These are phyloP conservation scores for Puntigrus tetrazona DNA, from an alignment of 2,113 vertebrate species.

Conservation along the genomic window DNA sequence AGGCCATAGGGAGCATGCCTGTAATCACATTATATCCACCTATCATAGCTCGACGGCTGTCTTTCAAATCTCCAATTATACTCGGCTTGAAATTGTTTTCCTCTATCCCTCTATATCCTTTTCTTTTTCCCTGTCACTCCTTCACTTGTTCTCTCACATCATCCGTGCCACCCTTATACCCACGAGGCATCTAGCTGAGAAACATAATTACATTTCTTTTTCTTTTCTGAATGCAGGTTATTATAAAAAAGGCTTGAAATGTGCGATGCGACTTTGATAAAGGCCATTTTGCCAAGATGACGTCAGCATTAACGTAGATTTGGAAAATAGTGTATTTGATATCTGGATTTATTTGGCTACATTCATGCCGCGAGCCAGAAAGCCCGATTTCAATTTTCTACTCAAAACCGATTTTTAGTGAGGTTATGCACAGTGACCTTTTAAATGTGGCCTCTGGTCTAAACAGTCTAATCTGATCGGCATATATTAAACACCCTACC, in stretches of 20 bases:
- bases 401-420: background rate
- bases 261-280: background rate
- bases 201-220: slow-evolving; percentile 39
- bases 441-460: background rate
- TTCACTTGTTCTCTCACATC: slow-evolving; percentile 19
- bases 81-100: slow-evolving; percentile 17
- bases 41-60: slow-evolving; percentile 40
- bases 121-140: slow-evolving; percentile 19
- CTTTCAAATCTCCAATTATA: slow-evolving; percentile 52
- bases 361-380: background rate
- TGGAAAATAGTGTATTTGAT: background rate
- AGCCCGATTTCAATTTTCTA: background rate
- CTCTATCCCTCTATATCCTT: slow-evolving; percentile 22
- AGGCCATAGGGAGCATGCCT: slow-evolving; percentile 15
- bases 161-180: background rate
- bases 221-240: slow-evolving; percentile 5
- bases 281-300: background rate
- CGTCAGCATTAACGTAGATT: background rate
- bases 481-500: background rate
- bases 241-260: background rate
- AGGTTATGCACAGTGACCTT: background rate
- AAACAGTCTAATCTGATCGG: background rate
- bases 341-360: background rate
- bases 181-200: background rate
- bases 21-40: slow-evolving; percentile 46